Percentiles rank a stretch among this genome's conserved stretches.
phyloP scores from a whole-genome alignment of 2,888 invertebrate genomes.

The Himalopsyche japonica region DNA sequence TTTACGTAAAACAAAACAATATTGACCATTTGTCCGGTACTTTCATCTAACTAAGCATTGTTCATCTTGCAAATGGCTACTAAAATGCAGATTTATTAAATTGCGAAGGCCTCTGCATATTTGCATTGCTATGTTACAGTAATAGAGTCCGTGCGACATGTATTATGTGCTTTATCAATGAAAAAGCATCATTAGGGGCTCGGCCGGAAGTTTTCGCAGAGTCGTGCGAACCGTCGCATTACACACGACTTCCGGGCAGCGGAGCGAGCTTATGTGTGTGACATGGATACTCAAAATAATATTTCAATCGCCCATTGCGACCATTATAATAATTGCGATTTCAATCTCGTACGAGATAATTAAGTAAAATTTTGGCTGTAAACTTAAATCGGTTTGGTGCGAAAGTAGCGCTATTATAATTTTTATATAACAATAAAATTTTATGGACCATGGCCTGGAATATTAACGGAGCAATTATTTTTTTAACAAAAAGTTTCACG shows the following conservation, averaged over 20 bases:
- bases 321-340: background rate
- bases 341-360: background rate
- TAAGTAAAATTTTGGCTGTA: background rate
- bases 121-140: background rate
- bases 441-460: too few species aligned
- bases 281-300: background rate
- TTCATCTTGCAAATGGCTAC: background rate
- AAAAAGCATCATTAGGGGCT: constrained; percentile 11
- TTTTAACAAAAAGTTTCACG: too few species aligned
- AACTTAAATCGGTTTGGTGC: too few species aligned
- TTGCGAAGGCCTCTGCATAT: background rate
- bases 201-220: background rate
- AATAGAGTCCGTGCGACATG: background rate
- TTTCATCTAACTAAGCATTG: background rate
- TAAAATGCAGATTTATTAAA: background rate
- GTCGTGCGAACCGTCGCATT: constrained; percentile 17
- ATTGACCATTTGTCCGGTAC: too few species aligned
- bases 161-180: background rate
- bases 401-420: too few species aligned
- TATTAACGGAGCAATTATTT: too few species aligned
- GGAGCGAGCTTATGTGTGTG: background rate
- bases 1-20: too few species aligned
- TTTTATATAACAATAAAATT: too few species aligned
- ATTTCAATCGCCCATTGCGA: background rate
- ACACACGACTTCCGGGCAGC: constrained; percentile 21